Evolutionary conservation across 2,888 invertebrate species (phyloP), one percentile per base, ranked within the genome.

Genomic region (Sipha maydis): DNA sequence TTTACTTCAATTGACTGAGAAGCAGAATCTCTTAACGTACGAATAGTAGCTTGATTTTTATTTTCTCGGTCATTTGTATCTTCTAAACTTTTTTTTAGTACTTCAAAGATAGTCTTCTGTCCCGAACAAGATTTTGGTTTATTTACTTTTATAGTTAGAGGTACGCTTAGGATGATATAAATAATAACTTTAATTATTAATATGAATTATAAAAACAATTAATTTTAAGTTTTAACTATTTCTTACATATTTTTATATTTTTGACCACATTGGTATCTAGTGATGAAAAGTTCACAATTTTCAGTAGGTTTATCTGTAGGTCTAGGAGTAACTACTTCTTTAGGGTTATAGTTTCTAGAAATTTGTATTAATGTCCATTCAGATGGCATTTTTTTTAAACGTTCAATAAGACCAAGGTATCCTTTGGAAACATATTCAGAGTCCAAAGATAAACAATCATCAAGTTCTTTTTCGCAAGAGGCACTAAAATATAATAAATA

Each of bases 341-440:
- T 31, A 3, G 90, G 89, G 48, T 89, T 85, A 78, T 79, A 89
- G 38, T 89, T 88, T 86, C 89, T 89, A 28, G 94, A 94, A 89
- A 94, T 89, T 90, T 94, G 94, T 83, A 94, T 91, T 83, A 94
- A 90, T 0, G 94, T 94, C 94, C 94, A 94, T 92, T 94, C 94
- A 94, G 92, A 89, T 56, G 90, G 90, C 89, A 90, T 85, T 85
- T 90, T 90, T 82, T 90, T 85, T 38, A 90, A 78, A 56, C 90
- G 89, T 31, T 83, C n/a, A 1, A 89, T 4, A 82, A 90, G 86
- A 61, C 90, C 90, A n/a, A 77, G 19, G 28, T 83, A 88, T 73
- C 90, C 89, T n/a, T 89, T 77, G 21, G 38, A 31, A 3, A 86
- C 86, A 84, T 84, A 90, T 77, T 79, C n/a, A 5, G 89, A 89